These are phyloP conservation scores for Tetramorium alpestre DNA, from an alignment of 1,140 invertebrate species.

Conservation along the genomic window DNA sequence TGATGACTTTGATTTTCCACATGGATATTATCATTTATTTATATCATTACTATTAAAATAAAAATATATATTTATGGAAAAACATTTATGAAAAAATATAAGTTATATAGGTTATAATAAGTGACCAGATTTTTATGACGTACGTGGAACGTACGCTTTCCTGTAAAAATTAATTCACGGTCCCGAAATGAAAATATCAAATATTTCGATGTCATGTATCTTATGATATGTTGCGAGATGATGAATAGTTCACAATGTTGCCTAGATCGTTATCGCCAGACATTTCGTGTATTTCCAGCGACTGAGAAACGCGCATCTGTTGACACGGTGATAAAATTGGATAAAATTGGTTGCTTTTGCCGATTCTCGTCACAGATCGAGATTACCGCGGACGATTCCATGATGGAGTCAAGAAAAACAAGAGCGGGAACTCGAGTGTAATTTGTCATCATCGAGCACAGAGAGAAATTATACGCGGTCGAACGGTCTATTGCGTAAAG, in stretches of 20 bases:
- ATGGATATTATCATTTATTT: slow-evolving; percentile 8
- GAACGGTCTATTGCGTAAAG: slow-evolving; percentile 31
- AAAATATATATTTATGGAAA: slow-evolving; percentile 14
- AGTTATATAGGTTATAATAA: background rate
- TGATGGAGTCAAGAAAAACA: slow-evolving; percentile 10
- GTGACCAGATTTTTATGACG: background rate
- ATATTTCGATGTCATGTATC: background rate
- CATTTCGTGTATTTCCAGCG: background rate
- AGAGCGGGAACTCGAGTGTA: background rate
- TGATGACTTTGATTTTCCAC: too few relatives aligned
- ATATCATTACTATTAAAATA: background rate
- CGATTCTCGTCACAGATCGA: slow-evolving; percentile 47
- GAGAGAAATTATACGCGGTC: slow-evolving; percentile 21
- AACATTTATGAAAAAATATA: background rate
- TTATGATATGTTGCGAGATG: slow-evolving; percentile 1
- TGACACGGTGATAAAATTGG: background rate
- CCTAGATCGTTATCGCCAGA: background rate
- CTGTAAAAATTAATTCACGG: background rate
- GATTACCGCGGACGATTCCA: slow-evolving; percentile 54
- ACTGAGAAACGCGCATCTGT: background rate
- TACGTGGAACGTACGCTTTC: background rate
- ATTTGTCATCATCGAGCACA: background rate
- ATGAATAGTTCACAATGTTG: background rate
- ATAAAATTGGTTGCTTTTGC: slow-evolving; percentile 39
- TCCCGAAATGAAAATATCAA: background rate